phyloP scores from a whole-genome alignment of 2,113 vertebrate species.

The Petrocephalus zakoni region DNA sequence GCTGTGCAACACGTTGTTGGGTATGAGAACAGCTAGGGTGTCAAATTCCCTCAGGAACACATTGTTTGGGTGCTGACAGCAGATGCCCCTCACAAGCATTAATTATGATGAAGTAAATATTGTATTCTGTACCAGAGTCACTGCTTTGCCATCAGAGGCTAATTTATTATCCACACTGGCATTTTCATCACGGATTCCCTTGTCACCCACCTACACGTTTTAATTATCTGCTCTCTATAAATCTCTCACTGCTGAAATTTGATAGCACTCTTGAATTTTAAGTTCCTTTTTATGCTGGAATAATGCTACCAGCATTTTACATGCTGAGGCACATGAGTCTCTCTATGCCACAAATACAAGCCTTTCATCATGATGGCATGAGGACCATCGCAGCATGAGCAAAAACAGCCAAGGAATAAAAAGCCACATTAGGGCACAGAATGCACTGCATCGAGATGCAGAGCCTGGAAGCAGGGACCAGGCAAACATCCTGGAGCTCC shows the following conservation, averaged over 20 bases:
- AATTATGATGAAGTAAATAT: constrained; percentile 6
- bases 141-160: neutral
- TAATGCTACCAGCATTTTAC: neutral
- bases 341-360: neutral
- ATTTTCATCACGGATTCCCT: constrained; percentile 1
- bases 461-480: neutral
- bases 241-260: neutral
- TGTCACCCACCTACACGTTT: neutral
- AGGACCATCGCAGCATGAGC: neutral
- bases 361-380: neutral
- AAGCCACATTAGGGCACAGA: neutral
- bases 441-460: neutral
- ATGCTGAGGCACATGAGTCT: neutral
- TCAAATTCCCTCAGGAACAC: neutral
- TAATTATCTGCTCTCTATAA: constrained; percentile 7
- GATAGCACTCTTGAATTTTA: constrained; percentile 1
- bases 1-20: neutral
- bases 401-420: neutral
- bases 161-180: neutral
- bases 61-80: neutral
- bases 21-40: neutral
- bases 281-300: neutral
- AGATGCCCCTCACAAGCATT: constrained; percentile 1
- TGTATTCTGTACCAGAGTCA: neutral
- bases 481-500: neutral